Evolutionary conservation across 2,797 vertebrate genomes (phyloP), one percentile per base, ranked within the genome.

Genomic region (Apogon hyalosoma): DNA sequence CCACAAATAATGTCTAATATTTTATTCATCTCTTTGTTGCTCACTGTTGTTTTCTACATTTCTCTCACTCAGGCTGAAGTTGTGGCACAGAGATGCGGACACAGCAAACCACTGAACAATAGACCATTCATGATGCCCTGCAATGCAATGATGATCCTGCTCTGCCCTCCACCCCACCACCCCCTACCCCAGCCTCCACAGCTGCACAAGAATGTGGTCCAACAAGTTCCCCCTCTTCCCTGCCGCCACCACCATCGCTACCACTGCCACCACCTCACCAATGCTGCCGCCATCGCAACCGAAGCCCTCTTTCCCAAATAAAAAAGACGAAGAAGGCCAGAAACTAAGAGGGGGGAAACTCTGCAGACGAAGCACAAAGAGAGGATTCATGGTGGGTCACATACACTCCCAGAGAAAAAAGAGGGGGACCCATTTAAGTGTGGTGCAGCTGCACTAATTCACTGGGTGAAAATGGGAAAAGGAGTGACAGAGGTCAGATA

Each of bases 361-460:
- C 68, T 87, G 85, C 76, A 86, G 91, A 89, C 54, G 42, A 83
- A 85, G 91, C 90, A 95, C 94, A 95, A 95, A 95, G 93, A 88
- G 89, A 88, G 92, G 93, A 95, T 95, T 95, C 93, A 95, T 94
- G 77, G 82, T 69, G 24, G 41, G 69, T 88, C 82, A 86, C 82
- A 87, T 90, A 92, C 88, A 88, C 91, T 89, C 87, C 80, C 66
- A 70, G 75, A 85, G 85, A 83, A 86, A 90, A 91, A 90, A 92
- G 84, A 89, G 80, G 88, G 90, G 90, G 80, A 91, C 86, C 92
- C 85, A 94, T 95, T 94, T 95, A 93, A 94, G 90, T 90, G 88
- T 93, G 82, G 88, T 91, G 92, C 94, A 95, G 94, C 93, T 95
- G 94, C 93, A 92, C 90, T 90, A 88, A 93, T 95, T 94, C 94